Evolutionary conservation across 2,888 invertebrate species (phyloP).

Genomic region (Neoaliturus tenellus): DNA sequence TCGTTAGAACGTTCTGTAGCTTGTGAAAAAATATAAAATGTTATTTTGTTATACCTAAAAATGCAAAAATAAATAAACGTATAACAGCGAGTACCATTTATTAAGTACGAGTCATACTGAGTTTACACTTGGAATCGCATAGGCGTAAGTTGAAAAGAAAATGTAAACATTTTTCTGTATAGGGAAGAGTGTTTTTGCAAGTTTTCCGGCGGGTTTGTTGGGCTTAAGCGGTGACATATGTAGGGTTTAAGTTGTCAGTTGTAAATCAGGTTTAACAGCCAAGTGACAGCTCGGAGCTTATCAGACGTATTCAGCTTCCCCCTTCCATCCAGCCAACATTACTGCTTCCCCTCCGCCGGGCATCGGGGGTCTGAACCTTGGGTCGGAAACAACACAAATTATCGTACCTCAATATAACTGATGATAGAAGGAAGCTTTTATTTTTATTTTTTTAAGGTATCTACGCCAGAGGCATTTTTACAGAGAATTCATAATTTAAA

Average conservation of each 20-base stretch:
- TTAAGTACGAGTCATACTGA: too few species aligned
- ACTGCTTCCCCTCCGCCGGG: background rate
- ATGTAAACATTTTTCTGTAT: background rate
- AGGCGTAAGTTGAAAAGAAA: background rate
- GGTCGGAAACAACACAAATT: too few species aligned
- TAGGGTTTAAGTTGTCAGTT: constrained; percentile 18
- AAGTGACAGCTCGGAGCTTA: background rate
- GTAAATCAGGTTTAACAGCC: constrained; percentile 14
- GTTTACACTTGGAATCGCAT: too few species aligned
- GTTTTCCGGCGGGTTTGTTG: background rate
- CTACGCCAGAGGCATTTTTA: too few species aligned
- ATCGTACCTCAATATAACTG: too few species aligned
- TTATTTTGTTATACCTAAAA: background rate
- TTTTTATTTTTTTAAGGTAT: too few species aligned
- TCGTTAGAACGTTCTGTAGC: too few species aligned
- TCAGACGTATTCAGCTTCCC: background rate
- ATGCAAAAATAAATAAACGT: background rate
- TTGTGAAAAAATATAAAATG: too few species aligned
- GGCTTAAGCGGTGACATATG: background rate
- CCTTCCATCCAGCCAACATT: background rate
- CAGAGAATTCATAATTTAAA: too few species aligned
- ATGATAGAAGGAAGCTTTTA: too few species aligned
- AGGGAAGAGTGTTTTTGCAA: background rate
- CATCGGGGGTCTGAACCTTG: too few species aligned
- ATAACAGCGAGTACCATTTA: too few species aligned